A percentile compares a stretch with the other conserved stretches of the same genome.
Evolutionary conservation across 1,140 invertebrate genomes (phyloP).

Genomic region (Neodiprion virginianus): DNA sequence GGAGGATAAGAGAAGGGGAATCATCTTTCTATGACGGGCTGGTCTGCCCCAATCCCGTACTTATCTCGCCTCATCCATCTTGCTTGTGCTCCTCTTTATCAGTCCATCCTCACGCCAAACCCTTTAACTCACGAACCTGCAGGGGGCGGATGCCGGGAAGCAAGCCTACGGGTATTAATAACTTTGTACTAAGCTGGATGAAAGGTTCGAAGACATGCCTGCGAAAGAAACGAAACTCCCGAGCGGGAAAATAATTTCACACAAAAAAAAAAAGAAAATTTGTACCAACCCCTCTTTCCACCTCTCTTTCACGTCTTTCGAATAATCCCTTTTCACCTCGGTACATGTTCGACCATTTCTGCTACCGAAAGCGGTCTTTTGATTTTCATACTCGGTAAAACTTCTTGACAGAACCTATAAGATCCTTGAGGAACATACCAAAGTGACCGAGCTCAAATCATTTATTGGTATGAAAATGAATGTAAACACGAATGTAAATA

Average conservation of each 20-base stretch:
- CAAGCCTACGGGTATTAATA: slow-evolving; percentile 4
- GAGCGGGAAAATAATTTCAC: background rate
- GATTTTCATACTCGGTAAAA: no score
- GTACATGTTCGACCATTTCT: no score
- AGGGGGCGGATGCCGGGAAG: slow-evolving; percentile 9
- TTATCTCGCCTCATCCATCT: slow-evolving; percentile 31
- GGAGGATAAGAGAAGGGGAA: slow-evolving; percentile 18
- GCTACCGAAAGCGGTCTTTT: no score
- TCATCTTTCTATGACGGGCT: slow-evolving; percentile 27
- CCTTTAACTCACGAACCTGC: slow-evolving; percentile 1
- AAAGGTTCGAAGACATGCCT: slow-evolving; percentile 2
- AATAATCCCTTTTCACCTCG: no score
- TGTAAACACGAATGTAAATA: no score
- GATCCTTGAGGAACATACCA: no score
- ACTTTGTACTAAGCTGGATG: slow-evolving; percentile 3
- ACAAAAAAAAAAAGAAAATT: background rate
- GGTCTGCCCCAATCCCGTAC: slow-evolving; percentile 15
- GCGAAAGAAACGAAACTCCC: background rate
- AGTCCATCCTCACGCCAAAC: slow-evolving; percentile 13
- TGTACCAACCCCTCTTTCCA: background rate
- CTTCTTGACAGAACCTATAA: no score
- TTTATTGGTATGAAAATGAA: no score
- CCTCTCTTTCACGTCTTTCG: background rate
- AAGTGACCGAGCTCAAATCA: no score
- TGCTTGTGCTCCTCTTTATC: slow-evolving; percentile 24